Evolutionary conservation across 1,140 invertebrate species (phyloP).

Genomic region (Dendroctonus ponderosae): DNA sequence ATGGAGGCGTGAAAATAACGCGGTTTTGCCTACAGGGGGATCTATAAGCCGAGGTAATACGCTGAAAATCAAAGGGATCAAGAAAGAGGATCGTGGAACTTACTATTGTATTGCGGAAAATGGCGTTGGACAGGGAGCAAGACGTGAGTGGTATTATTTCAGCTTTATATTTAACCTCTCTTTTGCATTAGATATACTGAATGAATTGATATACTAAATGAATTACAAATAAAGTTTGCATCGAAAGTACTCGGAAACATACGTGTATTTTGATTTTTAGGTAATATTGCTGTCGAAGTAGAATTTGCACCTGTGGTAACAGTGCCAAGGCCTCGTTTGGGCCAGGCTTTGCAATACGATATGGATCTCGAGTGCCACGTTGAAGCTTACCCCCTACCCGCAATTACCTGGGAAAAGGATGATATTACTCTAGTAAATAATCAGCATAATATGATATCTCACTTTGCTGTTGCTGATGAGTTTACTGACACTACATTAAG

Average conservation of each 20-base stretch:
- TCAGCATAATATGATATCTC: constrained; percentile 81
- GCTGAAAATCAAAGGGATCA: constrained; percentile 76
- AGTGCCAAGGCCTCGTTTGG: constrained; percentile 74
- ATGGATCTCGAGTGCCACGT: constrained; percentile 92
- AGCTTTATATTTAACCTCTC: too few species aligned
- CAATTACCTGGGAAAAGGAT: constrained; percentile 85
- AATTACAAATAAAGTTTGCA: neutral
- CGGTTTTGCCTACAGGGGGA: constrained; percentile 83
- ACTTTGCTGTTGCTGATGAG: constrained; percentile 86
- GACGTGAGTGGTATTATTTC: constrained; percentile 53
- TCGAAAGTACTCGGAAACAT: neutral
- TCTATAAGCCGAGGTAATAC: constrained; percentile 79
- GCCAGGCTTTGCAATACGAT: constrained; percentile 86
- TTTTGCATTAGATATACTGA: too few species aligned
- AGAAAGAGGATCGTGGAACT: constrained; percentile 85
- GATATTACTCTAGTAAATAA: constrained; percentile 78
- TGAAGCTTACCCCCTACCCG: constrained; percentile 87
- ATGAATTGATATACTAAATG: too few species aligned
- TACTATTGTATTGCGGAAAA: constrained; percentile 95
- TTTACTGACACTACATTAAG: constrained; percentile 82
- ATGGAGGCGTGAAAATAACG: constrained; percentile 91
- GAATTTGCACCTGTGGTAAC: constrained; percentile 85
- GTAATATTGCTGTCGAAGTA: constrained; percentile 84
- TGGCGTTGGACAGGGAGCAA: constrained; percentile 78
- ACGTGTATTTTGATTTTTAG: constrained; percentile 28